phyloP scores from a whole-genome alignment of 2,888 invertebrate species.

The Lasioglossum villosulum region DNA sequence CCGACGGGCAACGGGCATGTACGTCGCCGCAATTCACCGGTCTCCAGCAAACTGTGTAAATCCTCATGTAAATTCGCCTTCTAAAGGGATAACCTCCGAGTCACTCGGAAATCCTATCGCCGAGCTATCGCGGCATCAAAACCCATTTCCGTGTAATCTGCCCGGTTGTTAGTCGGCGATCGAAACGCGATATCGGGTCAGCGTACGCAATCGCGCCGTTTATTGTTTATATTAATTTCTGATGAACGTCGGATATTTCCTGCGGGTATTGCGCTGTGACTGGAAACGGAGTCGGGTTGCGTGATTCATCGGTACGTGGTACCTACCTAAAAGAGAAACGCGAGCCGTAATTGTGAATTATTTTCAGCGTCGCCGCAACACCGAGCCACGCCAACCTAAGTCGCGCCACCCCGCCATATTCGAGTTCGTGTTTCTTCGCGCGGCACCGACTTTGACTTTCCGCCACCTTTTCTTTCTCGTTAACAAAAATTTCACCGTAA shows the following conservation, averaged over 20 bases:
- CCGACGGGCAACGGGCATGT: not conserved
- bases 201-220: not conserved
- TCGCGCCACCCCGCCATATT: not conserved
- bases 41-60: constrained; percentile 60
- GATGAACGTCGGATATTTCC: constrained; percentile 35
- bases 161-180: constrained; percentile 56
- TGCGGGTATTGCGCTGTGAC: not conserved
- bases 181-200: constrained; percentile 44
- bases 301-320: not conserved
- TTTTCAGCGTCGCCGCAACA: not conserved
- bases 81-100: constrained; percentile 62
- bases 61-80: constrained; percentile 73
- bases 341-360: constrained; percentile 17
- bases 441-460: not conserved
- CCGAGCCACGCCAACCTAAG: not conserved
- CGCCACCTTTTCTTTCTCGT: constrained; percentile 1
- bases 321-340: not conserved
- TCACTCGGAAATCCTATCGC: constrained; percentile 68
- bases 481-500: constrained; percentile 2
- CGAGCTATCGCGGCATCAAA: constrained; percentile 63
- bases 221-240: constrained; percentile 66
- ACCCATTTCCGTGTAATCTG: constrained; percentile 70
- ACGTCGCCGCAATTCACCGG: constrained; percentile 29
- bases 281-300: not conserved
- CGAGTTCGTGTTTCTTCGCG: not conserved